Base-by-base conservation (phyloP, 1,140 invertebrate genomes). In the Spodoptera frugiperda region DNA sequence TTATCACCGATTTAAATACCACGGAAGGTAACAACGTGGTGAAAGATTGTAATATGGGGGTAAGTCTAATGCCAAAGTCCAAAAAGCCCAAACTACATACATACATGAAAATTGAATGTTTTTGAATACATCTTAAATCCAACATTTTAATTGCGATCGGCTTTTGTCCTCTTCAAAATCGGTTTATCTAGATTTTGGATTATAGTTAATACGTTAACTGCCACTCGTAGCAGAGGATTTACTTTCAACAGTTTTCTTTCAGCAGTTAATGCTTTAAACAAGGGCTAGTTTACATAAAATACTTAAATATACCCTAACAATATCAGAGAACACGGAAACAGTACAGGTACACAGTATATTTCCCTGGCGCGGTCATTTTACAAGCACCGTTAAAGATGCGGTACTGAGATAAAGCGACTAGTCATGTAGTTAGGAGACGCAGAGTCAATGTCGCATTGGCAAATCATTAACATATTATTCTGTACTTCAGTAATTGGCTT, bases 311-410 rank as follows among this genome's bases (percentile, higher is more conserved):
- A 39, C 1, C 63, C 19, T 17, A 5, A 25, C 48, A 15, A 25
- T 67, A 67, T 49, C 63, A n/a, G 48, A 44, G 15, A 44, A 67
- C 63, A 67, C 63, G 63, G 63, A 67, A 67, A 49, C 48, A 67
- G 33, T 30, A 30, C 25, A 2, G 30, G 57, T 9, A 11, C 44
- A 0, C 12, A n/a, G 63, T 14, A 67, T 25, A 21, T 49, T 67
- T 67, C 63, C 63, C 63, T 25, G 44, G 63, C 63, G 11, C 63
- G 63, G 63, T 67, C 63, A 67, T 49, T 67, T 67, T 48, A 49
- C 63, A 67, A 67, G 44, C 63, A 67, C 63, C 63, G 63, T 67
- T 67, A 67, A 48, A 46, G 63, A 67, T 67, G 17, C 19, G 11
- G 63, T 48, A 49, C 46, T 48, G 44, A 49, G 63, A 67, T 67